Evolutionary conservation across 2,888 invertebrate genomes (phyloP).

Genomic region (Leuctra nigra): DNA sequence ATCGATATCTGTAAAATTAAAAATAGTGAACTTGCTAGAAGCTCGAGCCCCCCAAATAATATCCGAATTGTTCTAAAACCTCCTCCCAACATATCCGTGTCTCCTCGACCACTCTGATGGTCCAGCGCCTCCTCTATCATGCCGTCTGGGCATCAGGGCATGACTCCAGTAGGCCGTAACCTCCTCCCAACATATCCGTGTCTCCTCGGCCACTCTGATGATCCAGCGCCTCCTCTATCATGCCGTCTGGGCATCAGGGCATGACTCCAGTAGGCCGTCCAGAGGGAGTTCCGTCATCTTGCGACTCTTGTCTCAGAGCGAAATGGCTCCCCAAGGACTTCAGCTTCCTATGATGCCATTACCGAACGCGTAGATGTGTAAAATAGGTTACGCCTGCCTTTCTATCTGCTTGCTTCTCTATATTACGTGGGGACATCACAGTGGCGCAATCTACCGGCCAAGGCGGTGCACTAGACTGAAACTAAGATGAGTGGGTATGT

Average conservation of each 20-base stretch:
- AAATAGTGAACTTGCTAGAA: too few relatives aligned
- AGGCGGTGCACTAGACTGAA: too few relatives aligned
- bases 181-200: neutral
- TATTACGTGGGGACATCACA: too few relatives aligned
- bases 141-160: neutral
- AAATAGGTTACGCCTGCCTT: constrained; percentile 40
- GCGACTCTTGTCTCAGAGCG: neutral
- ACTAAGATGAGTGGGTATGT: too few relatives aligned
- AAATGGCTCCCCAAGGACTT: constrained; percentile 15
- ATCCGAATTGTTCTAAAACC: neutral
- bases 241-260: neutral
- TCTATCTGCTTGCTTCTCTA: neutral
- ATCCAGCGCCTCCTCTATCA: neutral
- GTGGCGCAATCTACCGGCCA: too few relatives aligned
- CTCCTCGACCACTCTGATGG: neutral
- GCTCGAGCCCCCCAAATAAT: too few relatives aligned
- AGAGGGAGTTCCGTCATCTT: neutral
- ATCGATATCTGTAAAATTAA: too few relatives aligned
- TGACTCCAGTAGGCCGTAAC: neutral
- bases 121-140: neutral
- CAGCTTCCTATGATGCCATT: constrained; percentile 27
- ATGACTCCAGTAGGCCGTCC: neutral
- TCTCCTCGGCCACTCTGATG: neutral
- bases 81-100: neutral
- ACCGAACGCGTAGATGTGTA: constrained; percentile 42